These are phyloP conservation scores for Linnaemya vulpina DNA, from an alignment of 2,888 invertebrate species.

Conservation along the genomic window DNA sequence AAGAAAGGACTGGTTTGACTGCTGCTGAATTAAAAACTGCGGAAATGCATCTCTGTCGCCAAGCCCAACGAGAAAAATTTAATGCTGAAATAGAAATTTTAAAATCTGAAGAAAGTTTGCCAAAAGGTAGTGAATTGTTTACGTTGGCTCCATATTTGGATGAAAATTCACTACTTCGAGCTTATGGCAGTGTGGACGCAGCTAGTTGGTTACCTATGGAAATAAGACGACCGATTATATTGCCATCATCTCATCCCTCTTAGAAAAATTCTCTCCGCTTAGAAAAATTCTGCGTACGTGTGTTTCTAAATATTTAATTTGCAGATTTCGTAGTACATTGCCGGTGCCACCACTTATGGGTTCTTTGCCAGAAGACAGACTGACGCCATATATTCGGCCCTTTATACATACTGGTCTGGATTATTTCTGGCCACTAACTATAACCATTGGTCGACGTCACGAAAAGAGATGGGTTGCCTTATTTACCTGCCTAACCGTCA, in stretches of 20 bases:
- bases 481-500: constrained; percentile 60
- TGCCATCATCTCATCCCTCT: constrained; percentile 52
- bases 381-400: constrained; percentile 68
- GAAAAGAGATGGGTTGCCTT: constrained; percentile 61
- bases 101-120: too few relatives aligned
- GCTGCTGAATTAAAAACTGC: too few relatives aligned
- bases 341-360: constrained; percentile 69
- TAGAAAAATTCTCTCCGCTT: constrained; percentile 55
- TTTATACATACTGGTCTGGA: constrained; percentile 73
- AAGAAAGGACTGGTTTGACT: too few relatives aligned
- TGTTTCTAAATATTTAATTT: constrained; percentile 39
- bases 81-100: too few relatives aligned
- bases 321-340: constrained; percentile 32
- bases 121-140: too few relatives aligned
- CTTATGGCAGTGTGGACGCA: constrained; percentile 75
- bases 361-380: constrained; percentile 59
- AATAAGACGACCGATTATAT: constrained; percentile 54
- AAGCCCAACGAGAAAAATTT: too few relatives aligned
- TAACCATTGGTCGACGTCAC: constrained; percentile 68
- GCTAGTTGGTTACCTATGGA: constrained; percentile 2
- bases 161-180: constrained; percentile 78
- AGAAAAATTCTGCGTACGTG: constrained; percentile 26
- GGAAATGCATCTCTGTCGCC: too few relatives aligned
- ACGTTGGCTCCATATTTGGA: too few relatives aligned
- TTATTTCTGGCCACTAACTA: constrained; percentile 68